Percentiles rank a stretch among this genome's conserved stretches.
These are phyloP conservation scores for Pseudococcus longispinus DNA, from an alignment of 2,888 invertebrate genomes.

Conservation along the genomic window DNA sequence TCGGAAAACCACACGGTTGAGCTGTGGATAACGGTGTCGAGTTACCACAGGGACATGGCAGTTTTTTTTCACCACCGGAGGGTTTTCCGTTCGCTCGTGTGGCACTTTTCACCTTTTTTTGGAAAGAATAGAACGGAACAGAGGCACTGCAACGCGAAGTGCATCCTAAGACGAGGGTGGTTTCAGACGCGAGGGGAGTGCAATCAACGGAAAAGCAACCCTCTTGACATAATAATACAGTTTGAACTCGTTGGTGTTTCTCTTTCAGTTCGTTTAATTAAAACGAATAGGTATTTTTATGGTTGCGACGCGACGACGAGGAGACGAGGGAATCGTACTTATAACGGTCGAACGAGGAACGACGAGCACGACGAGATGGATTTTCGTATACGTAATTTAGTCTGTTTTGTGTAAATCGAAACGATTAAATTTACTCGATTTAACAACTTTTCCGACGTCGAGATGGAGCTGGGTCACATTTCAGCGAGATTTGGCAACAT, in stretches of 20 bases:
- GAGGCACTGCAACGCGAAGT: background rate
- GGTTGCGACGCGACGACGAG: background rate
- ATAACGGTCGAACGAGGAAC: no score
- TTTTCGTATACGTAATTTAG: background rate
- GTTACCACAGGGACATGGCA: background rate
- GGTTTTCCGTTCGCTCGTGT: background rate
- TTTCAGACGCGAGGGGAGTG: background rate
- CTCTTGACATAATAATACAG: slow-evolving; percentile 21
- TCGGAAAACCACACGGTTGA: background rate
- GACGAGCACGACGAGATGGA: no score
- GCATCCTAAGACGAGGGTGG: background rate
- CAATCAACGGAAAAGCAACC: slow-evolving; percentile 13
- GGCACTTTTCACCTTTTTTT: background rate
- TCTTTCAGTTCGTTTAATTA: slow-evolving; percentile 23
- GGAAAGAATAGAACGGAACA: background rate
- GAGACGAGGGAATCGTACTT: background rate
- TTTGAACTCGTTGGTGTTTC: slow-evolving; percentile 9
- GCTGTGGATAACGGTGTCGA: background rate
- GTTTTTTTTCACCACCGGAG: background rate
- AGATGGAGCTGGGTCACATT: background rate
- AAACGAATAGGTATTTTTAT: slow-evolving; percentile 20
- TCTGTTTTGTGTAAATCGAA: slow-evolving; percentile 9
- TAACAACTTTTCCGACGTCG: background rate
- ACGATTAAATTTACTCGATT: slow-evolving; percentile 17
- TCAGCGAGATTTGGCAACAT: background rate